Evolutionary conservation across 2,797 vertebrate species (phyloP), one percentile per base, ranked within the genome.

Genomic region (Micropoecilia bifurca): DNA sequence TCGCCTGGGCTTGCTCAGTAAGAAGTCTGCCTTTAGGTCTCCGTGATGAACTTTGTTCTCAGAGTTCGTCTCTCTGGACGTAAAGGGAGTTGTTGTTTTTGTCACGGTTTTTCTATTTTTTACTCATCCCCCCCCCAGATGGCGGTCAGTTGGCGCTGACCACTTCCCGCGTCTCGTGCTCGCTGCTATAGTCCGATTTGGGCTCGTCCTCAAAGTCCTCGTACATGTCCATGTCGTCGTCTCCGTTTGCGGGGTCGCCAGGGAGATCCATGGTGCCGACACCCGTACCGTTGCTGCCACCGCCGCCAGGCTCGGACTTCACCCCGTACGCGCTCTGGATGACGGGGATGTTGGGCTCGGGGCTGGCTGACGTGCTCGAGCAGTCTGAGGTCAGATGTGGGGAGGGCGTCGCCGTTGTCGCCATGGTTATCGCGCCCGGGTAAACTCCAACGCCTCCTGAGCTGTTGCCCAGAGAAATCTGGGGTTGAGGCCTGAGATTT

Each of bases 101-200:
- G 43, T 46, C 66, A 74, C 14, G 46, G 22, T 3, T 45, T 45
- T 9, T 12, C 9, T 41, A 22, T 22, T 20, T 25, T 53, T 53
- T 53, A 53, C 50, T 53, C 22, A 8, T 22, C 22, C 2, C 8
- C 50, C 50, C 80, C 57, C 78, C 78, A n/a, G 95, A 93, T 94
- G 89, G 83, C 87, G 79, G 94, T 99, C 96, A 99, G 96, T 99
- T 99, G 96, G 98, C 96, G 87, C 96, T 96, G 94, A 99, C 96
- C 73, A 96, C 96, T 96, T 98, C 97, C 63, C 96, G 97, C 77
- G 97, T 96, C 95, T 99, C 98, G 0, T 97, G 98, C 92, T 99
- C 98, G 74, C 98, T 99, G 94, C 98, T 99, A 96, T 99, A 99
- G 97, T 99, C 98, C 93, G 98, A 99, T 96, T 99, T 99, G 94